Conservation (phyloP, 2,113 vertebrate genomes). For the Nothobranchius kuhntae region DNA sequence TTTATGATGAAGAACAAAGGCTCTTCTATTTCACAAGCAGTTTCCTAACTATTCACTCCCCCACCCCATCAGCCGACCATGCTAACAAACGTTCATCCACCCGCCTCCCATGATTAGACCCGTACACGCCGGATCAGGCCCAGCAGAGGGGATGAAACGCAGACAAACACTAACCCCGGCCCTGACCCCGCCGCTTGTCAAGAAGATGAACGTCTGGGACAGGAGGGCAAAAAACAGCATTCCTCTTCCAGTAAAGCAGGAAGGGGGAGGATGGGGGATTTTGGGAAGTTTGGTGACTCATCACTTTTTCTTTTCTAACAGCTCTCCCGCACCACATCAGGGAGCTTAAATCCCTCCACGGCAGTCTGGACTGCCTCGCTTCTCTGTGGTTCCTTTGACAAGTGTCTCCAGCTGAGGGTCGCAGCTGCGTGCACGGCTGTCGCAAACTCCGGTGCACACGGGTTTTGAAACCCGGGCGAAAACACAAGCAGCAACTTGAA, state of each 20-base stretch:
- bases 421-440: slow-evolving; percentile 61
- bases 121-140: slow-evolving; percentile 33
- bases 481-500: slow-evolving; percentile 47
- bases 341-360: slow-evolving; percentile 51
- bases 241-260: slow-evolving; percentile 81
- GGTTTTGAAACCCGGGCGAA: slow-evolving; percentile 49
- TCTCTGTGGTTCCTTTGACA: slow-evolving; percentile 52
- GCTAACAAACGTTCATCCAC: slow-evolving; percentile 60
- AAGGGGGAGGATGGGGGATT: slow-evolving; percentile 73
- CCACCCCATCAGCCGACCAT: slow-evolving; percentile 23
- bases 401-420: slow-evolving; percentile 12
- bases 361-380: slow-evolving; percentile 48
- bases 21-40: slow-evolving; percentile 60
- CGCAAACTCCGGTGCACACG: slow-evolving; percentile 5
- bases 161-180: slow-evolving; percentile 73
- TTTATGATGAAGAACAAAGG: slow-evolving; percentile 66
- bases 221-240: slow-evolving; percentile 63
- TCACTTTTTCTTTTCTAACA: slow-evolving; percentile 79
- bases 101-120: slow-evolving; percentile 60
- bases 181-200: slow-evolving; percentile 70
- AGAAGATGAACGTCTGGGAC: slow-evolving; percentile 65
- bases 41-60: slow-evolving; percentile 25
- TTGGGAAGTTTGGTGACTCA: slow-evolving; percentile 84
- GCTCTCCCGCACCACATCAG: slow-evolving; percentile 21
- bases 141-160: slow-evolving; percentile 55